A percentile compares a stretch with the other conserved stretches of the same genome.
These are phyloP conservation scores for Apistogramma diplotaenia DNA, from an alignment of 2,113 vertebrate genomes.

Conservation along the genomic window DNA sequence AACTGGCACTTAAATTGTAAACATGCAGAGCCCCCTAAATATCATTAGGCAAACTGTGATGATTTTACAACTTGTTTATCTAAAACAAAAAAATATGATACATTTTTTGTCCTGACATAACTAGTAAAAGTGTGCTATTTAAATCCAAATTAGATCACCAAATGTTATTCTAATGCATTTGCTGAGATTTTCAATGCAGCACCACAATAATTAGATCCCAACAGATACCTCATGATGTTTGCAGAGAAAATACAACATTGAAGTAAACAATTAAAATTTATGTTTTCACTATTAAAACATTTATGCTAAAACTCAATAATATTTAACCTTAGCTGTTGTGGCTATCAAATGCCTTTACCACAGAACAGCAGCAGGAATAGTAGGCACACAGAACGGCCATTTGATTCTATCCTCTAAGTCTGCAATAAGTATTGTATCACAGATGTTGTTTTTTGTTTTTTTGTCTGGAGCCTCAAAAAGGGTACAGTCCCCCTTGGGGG, in stretches of 20 bases:
- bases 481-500: conserved; percentile 24
- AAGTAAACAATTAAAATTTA: background rate
- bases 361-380: background rate
- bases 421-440: background rate
- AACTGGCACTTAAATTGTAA: too few species aligned
- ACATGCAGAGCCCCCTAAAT: too few species aligned
- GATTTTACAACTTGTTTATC: background rate
- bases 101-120: background rate
- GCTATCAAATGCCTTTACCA: background rate
- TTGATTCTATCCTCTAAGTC: background rate
- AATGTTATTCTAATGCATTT: background rate
- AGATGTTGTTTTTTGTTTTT: background rate
- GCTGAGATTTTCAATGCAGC: background rate
- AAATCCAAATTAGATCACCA: background rate
- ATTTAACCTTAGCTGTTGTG: background rate
- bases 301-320: background rate
- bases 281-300: background rate
- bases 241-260: background rate
- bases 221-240: background rate
- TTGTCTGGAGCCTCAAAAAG: conserved; percentile 16
- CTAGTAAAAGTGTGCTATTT: background rate
- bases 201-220: conserved; percentile 13
- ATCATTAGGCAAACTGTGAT: background rate
- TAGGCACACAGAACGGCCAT: too few species aligned
- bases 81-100: too few species aligned